Conservation (phyloP, 2,797 vertebrate genomes). For the Etheostoma perlongum region DNA sequence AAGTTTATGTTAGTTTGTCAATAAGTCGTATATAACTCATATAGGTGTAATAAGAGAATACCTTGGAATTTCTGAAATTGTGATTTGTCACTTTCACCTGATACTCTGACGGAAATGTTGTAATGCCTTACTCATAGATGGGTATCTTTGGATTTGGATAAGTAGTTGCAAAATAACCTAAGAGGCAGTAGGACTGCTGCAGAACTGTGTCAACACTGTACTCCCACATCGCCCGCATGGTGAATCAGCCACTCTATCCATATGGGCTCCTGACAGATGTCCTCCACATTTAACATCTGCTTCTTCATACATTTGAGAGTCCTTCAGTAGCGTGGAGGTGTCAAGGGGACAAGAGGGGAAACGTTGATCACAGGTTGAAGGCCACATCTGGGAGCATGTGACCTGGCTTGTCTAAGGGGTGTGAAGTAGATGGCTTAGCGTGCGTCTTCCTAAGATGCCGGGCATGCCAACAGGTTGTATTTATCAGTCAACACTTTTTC, state of each 20-base stretch:
- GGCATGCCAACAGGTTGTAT: slow-evolving; percentile 60
- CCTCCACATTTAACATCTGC: slow-evolving; percentile 60
- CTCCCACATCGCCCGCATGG: slow-evolving; percentile 32
- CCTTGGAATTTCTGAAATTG: not conserved
- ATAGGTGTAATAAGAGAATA: not conserved
- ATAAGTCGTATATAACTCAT: not conserved
- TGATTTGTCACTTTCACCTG: slow-evolving; percentile 31
- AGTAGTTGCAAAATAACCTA: slow-evolving; percentile 43
- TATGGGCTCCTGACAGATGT: slow-evolving; percentile 64
- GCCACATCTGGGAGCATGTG: slow-evolving; percentile 68
- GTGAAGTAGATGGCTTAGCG: slow-evolving; percentile 16
- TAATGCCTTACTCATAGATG: slow-evolving; percentile 41
- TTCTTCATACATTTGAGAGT: slow-evolving; percentile 55
- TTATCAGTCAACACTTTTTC: slow-evolving; percentile 69
- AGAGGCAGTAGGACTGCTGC: slow-evolving; percentile 18
- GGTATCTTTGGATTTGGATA: slow-evolving; percentile 42
- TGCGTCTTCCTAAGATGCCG: slow-evolving; percentile 57
- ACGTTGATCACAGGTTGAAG: slow-evolving; percentile 51
- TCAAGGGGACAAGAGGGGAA: not conserved
- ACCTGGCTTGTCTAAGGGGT: slow-evolving; percentile 29
- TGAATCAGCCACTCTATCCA: slow-evolving; percentile 62
- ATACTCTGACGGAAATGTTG: slow-evolving; percentile 8
- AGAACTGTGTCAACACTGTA: slow-evolving; percentile 46
- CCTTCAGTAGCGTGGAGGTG: slow-evolving; percentile 18
- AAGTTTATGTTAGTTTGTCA: not conserved